These are phyloP conservation scores for Oligia fasciuncula DNA, from an alignment of 2,888 invertebrate species.

Conservation along the genomic window DNA sequence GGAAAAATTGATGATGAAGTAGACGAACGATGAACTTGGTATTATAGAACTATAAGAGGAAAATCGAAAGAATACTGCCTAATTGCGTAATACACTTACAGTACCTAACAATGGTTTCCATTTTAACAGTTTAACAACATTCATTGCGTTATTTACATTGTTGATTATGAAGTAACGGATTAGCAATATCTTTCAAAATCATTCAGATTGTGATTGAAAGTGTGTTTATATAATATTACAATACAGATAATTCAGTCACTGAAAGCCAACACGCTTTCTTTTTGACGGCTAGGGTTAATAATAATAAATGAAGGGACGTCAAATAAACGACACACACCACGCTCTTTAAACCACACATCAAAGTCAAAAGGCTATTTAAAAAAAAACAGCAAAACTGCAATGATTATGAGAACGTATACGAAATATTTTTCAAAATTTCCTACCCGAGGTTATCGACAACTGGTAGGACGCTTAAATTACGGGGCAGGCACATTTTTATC, in stretches of 20 bases:
- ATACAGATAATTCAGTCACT: no score
- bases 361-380: constrained; percentile 7
- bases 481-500: constrained; percentile 86
- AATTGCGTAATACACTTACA: neutral
- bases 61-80: neutral
- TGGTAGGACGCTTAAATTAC: constrained; percentile 89
- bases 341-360: neutral
- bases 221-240: neutral
- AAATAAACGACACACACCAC: neutral
- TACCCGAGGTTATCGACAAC: constrained; percentile 83
- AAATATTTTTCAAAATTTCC: constrained; percentile 67
- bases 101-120: neutral
- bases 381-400: constrained; percentile 41
- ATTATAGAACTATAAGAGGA: neutral
- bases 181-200: neutral
- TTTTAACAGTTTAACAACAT: neutral
- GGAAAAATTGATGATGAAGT: constrained; percentile 2
- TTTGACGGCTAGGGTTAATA: neutral
- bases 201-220: neutral
- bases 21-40: neutral
- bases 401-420: constrained; percentile 57
- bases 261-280: neutral
- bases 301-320: neutral
- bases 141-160: neutral
- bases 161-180: neutral